Evolutionary conservation across 2,888 invertebrate species (phyloP), one percentile per base, ranked within the genome.

Genomic region (Dromius quadrimaculatus): DNA sequence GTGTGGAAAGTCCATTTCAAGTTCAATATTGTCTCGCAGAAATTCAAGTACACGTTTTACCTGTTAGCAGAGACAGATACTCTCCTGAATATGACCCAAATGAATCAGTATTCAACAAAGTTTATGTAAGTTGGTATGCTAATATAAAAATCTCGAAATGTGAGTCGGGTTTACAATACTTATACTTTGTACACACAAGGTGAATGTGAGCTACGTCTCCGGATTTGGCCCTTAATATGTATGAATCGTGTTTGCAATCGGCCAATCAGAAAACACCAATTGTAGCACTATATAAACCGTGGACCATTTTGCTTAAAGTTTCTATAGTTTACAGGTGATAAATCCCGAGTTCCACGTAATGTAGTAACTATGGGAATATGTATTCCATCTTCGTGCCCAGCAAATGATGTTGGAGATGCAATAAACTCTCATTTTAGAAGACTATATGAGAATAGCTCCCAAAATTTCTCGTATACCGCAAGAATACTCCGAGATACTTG

Each of bases 1-100:
- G 78, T 20, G 77, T 79, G 1, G 74, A 78, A 71, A 81, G 80
- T 1, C 83, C 84, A 2, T 81, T 83, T 73, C 75, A 76, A 57
- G 81, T 81, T 0, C 80, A 83, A 71, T 83, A 81, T 72, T 83
- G 83, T 73, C 74, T 83, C 23, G 80, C 78, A 1, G 77, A 78
- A 3, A 71, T 82, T 2, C 81, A 82, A 61, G 57, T 70, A 20
- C 72, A 76, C 54, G 72, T 81, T n/a, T 78, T 79, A 4, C 72
- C 72, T 68, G 32, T 41, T n/a, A 32, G 79, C 81, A 68, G 79
- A 80, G 62, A 70, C 9, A 62, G 62, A 34, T 70, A 47, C 50
- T 77, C 80, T 0, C 71, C 81, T 2, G 63, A 79, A 38, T 79
- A 76, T 54, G 71, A 77, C 72, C 80, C 81, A 0, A 74, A 76